Evolutionary conservation across 2,797 vertebrate species (phyloP), one percentile per base, ranked within the genome.

Genomic region (Huso huso): DNA sequence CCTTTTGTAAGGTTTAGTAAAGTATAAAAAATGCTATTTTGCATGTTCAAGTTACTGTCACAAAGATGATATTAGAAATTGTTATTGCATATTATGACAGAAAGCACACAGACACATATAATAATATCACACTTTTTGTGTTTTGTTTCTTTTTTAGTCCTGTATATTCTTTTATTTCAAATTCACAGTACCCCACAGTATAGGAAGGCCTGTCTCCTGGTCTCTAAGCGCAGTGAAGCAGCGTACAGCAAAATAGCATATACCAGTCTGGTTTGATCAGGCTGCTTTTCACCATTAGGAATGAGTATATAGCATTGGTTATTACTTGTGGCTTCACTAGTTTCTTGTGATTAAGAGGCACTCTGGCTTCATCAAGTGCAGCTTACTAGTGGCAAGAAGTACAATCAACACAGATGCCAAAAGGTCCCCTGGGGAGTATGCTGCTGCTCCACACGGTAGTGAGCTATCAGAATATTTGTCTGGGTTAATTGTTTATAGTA

Each of bases 391-490:
- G 64, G 65, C 73, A 8, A 70, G 74, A 73, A 78, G 73, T 75
- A 66, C 75, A 51, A 72, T 74, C 70, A 61, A 76, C 73, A 66
- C 61, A 73, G 69, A 71, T 62, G 71, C 61, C 13, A 49, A 59
- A 53, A 58, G 53, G 53, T 59, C 75, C 74, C 67, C 76, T 5
- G 1, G 78, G 79, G 81, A 79, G 70, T 63, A 62, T 58, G 57
- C 52, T 18, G 65, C 53, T n/a, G 68, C 64, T 63, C 63, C 71
- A 61, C 75, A 71, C 13, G 59, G 64, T 67, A 62, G 66, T 57
- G 69, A 71, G 71, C 81, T 70, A 78, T 81, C 75, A 82, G 65
- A 73, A 68, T 70, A 82, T 79, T 78, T 85, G 86, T 88, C 84
- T 76, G n/a, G 62, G 75, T 62, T 76, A 69, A 86, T 87, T 72